Conservation (phyloP, 2,888 invertebrate species). For the Lepidochitona cinerea region DNA sequence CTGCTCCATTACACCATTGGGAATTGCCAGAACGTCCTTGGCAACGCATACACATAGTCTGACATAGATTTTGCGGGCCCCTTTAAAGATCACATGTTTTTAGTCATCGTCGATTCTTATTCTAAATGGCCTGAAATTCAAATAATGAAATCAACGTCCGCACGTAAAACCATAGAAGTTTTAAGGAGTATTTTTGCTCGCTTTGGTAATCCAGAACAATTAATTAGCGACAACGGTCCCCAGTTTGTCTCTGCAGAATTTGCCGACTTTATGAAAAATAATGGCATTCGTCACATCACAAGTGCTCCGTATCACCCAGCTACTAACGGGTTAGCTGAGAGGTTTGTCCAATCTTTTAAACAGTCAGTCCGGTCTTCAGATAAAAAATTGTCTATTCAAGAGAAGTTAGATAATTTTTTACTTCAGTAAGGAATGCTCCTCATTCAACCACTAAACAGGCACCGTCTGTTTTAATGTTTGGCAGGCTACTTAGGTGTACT, state of each 20-base stretch:
- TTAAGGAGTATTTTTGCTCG: conserved; percentile 38
- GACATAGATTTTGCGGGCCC: too few relatives aligned
- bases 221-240: conserved; percentile 62
- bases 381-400: neutral
- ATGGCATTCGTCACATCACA: conserved; percentile 36
- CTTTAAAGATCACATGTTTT: conserved; percentile 48
- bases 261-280: conserved; percentile 29
- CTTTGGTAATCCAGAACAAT: conserved; percentile 43
- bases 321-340: conserved; percentile 51
- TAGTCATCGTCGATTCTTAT: conserved; percentile 66
- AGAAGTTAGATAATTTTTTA: conserved; percentile 5
- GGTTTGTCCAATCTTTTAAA: conserved; percentile 44
- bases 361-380: neutral
- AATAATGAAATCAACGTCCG: conserved; percentile 20
- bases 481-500: neutral
- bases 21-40: conserved; percentile 50
- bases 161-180: conserved; percentile 29
- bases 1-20: conserved; percentile 51
- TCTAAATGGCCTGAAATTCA: conserved; percentile 71
- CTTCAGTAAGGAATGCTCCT: conserved; percentile 16
- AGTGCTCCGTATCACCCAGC: conserved; percentile 27
- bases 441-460: conserved; percentile 18
- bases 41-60: conserved; percentile 69
- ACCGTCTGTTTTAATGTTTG: neutral
- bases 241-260: conserved; percentile 50